Evolutionary conservation across 2,888 invertebrate genomes (phyloP).

Genomic region (Sminthurinus aureus): DNA sequence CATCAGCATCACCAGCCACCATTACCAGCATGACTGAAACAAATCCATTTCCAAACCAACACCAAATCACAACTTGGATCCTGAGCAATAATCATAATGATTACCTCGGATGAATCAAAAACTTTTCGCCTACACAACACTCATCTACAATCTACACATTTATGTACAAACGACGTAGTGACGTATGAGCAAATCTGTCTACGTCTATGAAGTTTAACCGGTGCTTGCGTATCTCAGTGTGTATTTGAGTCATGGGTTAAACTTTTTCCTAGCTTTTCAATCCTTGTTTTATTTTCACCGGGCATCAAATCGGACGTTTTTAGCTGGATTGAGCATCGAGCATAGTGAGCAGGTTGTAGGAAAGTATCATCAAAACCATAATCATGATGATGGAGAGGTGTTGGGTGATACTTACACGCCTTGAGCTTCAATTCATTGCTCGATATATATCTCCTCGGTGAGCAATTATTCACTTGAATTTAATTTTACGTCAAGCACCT

Average conservation of each 20-base stretch:
- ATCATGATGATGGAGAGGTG: conserved; percentile 34
- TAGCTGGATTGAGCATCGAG: neutral
- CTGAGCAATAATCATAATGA: conserved; percentile 9
- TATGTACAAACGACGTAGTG: too few species aligned
- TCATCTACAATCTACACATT: too few species aligned
- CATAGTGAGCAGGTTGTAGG: conserved; percentile 1
- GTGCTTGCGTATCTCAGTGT: neutral
- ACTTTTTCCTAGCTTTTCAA: neutral
- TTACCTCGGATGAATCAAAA: conserved; percentile 4
- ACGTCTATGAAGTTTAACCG: neutral
- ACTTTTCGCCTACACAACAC: neutral
- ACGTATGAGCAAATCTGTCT: neutral
- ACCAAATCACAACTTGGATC: conserved; percentile 16
- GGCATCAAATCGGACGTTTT: neutral
- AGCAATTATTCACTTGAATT: conserved; percentile 26
- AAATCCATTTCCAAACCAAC: conserved; percentile 23
- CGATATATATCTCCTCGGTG: conserved; percentile 5
- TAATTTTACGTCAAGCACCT: conserved; percentile 6
- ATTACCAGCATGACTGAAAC: conserved; percentile 21
- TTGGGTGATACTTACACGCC: conserved; percentile 14
- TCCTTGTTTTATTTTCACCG: conserved; percentile 9
- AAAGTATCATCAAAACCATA: conserved; percentile 13
- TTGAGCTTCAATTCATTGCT: conserved; percentile 23
- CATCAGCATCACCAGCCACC: neutral
- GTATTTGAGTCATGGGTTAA: neutral